Evolutionary conservation across 2,113 vertebrate species (phyloP), one percentile per base, ranked within the genome.

Genomic region (Piprites chloris): DNA sequence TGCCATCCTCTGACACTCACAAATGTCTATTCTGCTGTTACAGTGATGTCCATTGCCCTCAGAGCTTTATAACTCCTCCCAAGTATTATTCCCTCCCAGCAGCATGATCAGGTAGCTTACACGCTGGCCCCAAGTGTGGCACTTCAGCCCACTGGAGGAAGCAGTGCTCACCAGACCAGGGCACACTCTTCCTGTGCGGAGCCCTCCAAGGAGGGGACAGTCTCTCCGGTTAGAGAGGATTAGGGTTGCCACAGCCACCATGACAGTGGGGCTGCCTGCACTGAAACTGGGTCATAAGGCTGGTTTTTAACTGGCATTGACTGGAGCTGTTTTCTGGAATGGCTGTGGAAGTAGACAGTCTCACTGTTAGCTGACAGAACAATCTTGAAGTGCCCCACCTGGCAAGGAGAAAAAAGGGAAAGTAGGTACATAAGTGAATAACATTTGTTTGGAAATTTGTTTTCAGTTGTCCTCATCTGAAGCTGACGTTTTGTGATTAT

Each of bases 121-220:
- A 9, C 9, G 6, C 17, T 42, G 44, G 33, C 20, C 23, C 42
- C 1, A 1, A 6, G 19, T 0, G 1, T 53, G 42, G 41, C 81
- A 19, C 6, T 27, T 11, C 26, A 50, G 33, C 39, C 19, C 4
- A 0, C 35, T 6, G 35, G 35, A 56, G 55, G 23, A 71, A 61
- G 55, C 14, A 50, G 55, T 13, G 30, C 39, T 47, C 46, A 26
- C 23, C 4, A 6, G n/a, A 42, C 26, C 20, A 17, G 71, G 50
- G 33, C 23, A 65, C 10, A 1, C 1, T 2, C 20, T 53, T 44
- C 39, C 55, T 24, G 22, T 46, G 59, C 74, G 37, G 22, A 68
- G 35, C 30, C 44, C 35, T 67, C 46, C 3, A 0, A 1, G 17
- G 41, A 49, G 32, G 13, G 32, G 11, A 30, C 0, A 13, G 39